A percentile compares a stretch with the other conserved stretches of the same genome.
These are phyloP conservation scores for Falcaria lacertinaria DNA, from an alignment of 2,888 invertebrate species.

Conservation along the genomic window DNA sequence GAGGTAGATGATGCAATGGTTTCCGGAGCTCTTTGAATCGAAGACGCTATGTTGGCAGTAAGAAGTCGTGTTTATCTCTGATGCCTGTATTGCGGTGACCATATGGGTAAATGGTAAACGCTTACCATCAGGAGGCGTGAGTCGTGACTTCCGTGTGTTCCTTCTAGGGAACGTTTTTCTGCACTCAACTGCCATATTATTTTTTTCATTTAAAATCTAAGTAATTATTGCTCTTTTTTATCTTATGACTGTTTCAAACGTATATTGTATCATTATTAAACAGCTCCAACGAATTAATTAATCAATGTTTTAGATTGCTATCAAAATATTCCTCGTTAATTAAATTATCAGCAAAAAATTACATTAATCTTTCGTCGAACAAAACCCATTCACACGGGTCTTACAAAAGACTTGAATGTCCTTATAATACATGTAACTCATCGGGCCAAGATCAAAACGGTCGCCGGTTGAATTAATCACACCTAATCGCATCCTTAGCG, in stretches of 20 bases:
- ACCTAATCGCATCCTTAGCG: slow-evolving; percentile 74
- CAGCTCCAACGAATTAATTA: not conserved
- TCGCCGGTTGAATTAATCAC: slow-evolving; percentile 63
- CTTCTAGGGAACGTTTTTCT: no score
- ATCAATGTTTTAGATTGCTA: not conserved
- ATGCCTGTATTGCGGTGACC: no score
- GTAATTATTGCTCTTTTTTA: slow-evolving; percentile 2
- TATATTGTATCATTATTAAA: slow-evolving; percentile 6
- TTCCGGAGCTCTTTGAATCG: no score
- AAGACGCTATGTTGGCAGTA: no score
- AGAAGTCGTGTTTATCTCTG: no score
- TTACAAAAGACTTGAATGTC: slow-evolving; percentile 20
- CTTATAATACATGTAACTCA: slow-evolving; percentile 32
- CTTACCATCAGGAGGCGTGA: no score
- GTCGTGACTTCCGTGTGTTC: no score
- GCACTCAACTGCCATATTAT: no score
- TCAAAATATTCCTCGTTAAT: slow-evolving; percentile 5
- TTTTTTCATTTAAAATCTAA: no score
- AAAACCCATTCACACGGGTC: slow-evolving; percentile 34
- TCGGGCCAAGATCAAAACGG: slow-evolving; percentile 32
- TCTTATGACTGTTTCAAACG: no score
- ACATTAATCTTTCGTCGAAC: slow-evolving; percentile 43
- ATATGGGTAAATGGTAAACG: no score
- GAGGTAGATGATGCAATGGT: no score
- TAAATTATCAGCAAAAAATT: not conserved